A percentile compares a stretch with the other conserved stretches of the same genome.
Conservation (phyloP, 2,888 invertebrate genomes). For the Dryocosmus kuriphilus region DNA sequence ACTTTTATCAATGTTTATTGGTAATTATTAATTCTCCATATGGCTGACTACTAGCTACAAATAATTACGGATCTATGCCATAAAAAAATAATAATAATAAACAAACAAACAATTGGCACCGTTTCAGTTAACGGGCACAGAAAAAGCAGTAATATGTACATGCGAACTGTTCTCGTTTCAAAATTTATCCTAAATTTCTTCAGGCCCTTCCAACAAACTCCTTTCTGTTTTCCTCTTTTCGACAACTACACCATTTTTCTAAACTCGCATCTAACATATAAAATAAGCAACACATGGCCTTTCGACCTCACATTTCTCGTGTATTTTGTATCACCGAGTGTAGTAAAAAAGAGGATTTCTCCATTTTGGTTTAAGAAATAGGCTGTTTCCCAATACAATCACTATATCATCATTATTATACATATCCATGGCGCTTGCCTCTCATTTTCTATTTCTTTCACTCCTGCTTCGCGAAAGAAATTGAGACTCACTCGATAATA, state of each 20-base stretch:
- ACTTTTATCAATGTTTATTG: slow-evolving; percentile 69
- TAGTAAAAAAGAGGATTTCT: slow-evolving; percentile 19
- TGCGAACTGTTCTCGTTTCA: slow-evolving; percentile 8
- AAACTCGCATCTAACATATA: slow-evolving; percentile 17
- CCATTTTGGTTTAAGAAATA: slow-evolving; percentile 28
- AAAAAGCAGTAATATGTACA: slow-evolving; percentile 31
- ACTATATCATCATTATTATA: slow-evolving; percentile 40
- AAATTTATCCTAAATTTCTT: slow-evolving; percentile 29
- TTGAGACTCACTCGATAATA: not conserved
- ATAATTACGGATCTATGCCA: slow-evolving; percentile 27
- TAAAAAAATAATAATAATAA: slow-evolving; percentile 36
- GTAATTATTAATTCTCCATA: slow-evolving; percentile 72
- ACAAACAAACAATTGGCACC: slow-evolving; percentile 34
- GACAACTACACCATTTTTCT: not conserved
- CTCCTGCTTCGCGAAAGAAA: slow-evolving; percentile 29
- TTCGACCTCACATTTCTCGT: slow-evolving; percentile 6
- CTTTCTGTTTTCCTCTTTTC: slow-evolving; percentile 14
- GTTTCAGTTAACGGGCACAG: not conserved
- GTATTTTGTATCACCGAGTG: slow-evolving; percentile 6
- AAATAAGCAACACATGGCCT: slow-evolving; percentile 27
- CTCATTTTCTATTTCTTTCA: slow-evolving; percentile 26
- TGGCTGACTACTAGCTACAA: slow-evolving; percentile 72
- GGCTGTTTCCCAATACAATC: slow-evolving; percentile 28
- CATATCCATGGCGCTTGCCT: slow-evolving; percentile 23
- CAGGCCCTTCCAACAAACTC: slow-evolving; percentile 18